A percentile compares a stretch with the other conserved stretches of the same genome.
Evolutionary conservation across 2,797 vertebrate species (phyloP).

Genomic region (Megalops cyprinoides): DNA sequence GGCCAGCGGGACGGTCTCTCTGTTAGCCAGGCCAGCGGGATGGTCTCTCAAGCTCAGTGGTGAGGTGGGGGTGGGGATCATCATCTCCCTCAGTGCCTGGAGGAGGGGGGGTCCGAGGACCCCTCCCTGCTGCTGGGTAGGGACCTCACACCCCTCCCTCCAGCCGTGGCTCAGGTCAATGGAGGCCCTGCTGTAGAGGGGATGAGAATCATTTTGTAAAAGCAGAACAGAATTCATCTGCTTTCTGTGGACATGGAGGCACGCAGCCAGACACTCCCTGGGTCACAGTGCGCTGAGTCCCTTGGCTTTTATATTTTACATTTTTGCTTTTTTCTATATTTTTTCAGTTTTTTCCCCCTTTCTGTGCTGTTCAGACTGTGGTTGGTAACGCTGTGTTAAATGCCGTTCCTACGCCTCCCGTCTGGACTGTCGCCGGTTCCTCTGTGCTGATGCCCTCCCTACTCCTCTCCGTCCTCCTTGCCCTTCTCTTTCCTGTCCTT

Average conservation of each 20-base stretch:
- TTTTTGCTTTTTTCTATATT: conserved; percentile 25
- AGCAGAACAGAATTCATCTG: too few relatives aligned
- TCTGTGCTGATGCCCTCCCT: conserved; percentile 75
- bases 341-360: conserved; percentile 50
- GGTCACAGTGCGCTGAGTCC: too few relatives aligned
- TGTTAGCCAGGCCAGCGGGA: conserved; percentile 52
- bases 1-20: conserved; percentile 27
- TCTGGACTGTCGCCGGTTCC: conserved; percentile 73
- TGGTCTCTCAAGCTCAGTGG: conserved; percentile 11
- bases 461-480: conserved; percentile 95
- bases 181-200: too few relatives aligned
- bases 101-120: too few relatives aligned
- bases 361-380: conserved; percentile 62
- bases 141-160: too few relatives aligned
- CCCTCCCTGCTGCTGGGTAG: too few relatives aligned
- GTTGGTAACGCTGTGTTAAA: conserved; percentile 80
- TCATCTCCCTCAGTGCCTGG: too few relatives aligned
- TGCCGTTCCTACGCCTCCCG: too few relatives aligned
- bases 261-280: too few relatives aligned
- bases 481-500: conserved; percentile 92
- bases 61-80: neutral
- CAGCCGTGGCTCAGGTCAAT: too few relatives aligned
- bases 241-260: too few relatives aligned
- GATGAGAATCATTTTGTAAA: too few relatives aligned
- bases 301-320: neutral